Evolutionary conservation across 2,113 vertebrate species (phyloP).

Genomic region (Isichthys henryi): DNA sequence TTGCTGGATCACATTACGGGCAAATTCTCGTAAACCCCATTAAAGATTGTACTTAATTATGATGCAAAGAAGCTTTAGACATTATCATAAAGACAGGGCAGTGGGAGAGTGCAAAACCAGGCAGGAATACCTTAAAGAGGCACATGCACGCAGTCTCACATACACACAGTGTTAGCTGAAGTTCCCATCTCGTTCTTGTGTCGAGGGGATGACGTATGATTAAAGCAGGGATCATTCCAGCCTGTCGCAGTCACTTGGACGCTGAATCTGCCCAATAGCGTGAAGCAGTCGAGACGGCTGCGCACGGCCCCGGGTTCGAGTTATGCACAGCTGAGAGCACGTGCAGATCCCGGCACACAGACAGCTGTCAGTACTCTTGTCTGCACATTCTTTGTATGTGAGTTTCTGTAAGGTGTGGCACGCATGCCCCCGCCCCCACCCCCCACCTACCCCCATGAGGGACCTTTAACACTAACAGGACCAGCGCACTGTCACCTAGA

Average conservation of each 20-base stretch:
- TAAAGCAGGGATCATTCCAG: constrained; percentile 44
- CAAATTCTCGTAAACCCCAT: constrained; percentile 60
- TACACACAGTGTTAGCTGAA: constrained; percentile 37
- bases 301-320: constrained; percentile 22
- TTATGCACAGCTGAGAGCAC: constrained; percentile 38
- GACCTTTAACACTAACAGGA: background rate
- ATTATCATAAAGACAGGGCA: background rate
- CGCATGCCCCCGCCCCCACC: background rate
- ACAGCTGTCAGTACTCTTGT: background rate
- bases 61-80: constrained; percentile 26
- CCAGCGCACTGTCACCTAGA: background rate
- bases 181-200: constrained; percentile 37
- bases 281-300: constrained; percentile 27
- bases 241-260: constrained; percentile 41
- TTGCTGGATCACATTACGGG: constrained; percentile 62
- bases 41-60: constrained; percentile 62
- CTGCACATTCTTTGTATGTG: background rate
- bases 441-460: background rate
- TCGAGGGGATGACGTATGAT: constrained; percentile 47
- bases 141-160: background rate
- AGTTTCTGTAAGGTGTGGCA: background rate
- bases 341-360: constrained; percentile 22
- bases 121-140: background rate
- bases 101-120: background rate
- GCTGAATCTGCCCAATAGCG: constrained; percentile 23